Base-by-base conservation (phyloP, 2,113 vertebrate genomes). In the Platichthys flesus region DNA sequence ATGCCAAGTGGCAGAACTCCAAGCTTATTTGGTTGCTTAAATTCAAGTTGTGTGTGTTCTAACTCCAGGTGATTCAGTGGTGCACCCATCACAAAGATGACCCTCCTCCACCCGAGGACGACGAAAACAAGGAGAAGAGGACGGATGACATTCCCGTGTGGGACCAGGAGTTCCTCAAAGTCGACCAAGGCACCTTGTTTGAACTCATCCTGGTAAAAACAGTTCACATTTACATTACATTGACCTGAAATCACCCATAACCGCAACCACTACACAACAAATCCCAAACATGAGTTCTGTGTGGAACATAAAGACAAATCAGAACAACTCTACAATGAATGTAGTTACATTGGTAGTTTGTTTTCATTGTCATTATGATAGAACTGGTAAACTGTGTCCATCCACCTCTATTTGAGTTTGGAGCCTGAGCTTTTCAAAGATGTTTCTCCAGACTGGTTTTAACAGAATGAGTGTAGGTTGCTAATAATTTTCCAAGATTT, bases 81-180 rank as follows among this genome's bases (percentile, higher is more conserved):
- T 99, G 98, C 93, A 99, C 98, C 75, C 98, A 99, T 89, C 98
- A 99, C 93, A 99, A 99, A 94, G 98, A 99, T 85, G 98, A 99
- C 84, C 98, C 98, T 23, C 98, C 98, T 94, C 97, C 97, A 62
- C 97, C 97, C 9, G 98, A 99, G 90, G 98, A 99, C 35, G 98
- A 99, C 79, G 98, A 99, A 90, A 99, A 99, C 94, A 99, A 99
- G 92, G 98, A 99, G 79, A 99, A 99, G 85, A 96, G 98, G 91
- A 99, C 98, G 42, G 98, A 99, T 83, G 98, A 99, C 90, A 99
- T 99, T 89, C 98, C 98, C 54, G 98, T 99, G 62, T 99, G 98
- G 98, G 98, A 99, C 93, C 98, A 99, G 90, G 98, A 99, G 91
- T 99, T 99, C 91, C 96, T 99, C 80, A 99, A 99, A 95, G 98